Conservation (phyloP, 92 coral and sea anemone species). For the Epizoanthus scotinus region DNA sequence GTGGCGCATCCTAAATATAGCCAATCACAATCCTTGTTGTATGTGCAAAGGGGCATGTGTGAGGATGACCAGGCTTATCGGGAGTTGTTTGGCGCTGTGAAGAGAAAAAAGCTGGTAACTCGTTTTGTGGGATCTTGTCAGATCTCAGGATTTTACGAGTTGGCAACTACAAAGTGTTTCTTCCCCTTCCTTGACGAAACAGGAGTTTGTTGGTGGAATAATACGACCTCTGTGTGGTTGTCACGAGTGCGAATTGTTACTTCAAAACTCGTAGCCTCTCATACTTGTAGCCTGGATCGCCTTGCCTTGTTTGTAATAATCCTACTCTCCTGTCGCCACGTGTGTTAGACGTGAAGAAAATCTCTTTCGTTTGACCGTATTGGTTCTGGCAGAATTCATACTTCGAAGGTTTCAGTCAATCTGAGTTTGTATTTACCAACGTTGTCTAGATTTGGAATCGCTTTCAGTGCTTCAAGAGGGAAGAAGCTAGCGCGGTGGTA, state of each 20-base stretch:
- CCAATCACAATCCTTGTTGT: conserved; percentile 32
- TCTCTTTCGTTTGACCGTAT: conserved; percentile 3
- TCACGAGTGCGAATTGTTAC: conserved; percentile 40
- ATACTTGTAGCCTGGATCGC: conserved; percentile 31
- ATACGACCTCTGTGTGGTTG: conserved; percentile 40
- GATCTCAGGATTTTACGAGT: conserved; percentile 17
- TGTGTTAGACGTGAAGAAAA: conserved; percentile 45
- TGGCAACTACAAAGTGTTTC: conserved; percentile 15
- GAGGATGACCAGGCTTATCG: conserved; percentile 42
- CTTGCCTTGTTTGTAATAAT: conserved; percentile 40
- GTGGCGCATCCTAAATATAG: conserved; percentile 12
- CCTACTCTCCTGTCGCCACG: conserved; percentile 40
- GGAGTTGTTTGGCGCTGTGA: conserved; percentile 52
- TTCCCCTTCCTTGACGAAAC: conserved; percentile 7
- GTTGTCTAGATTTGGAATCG: conserved; percentile 12
- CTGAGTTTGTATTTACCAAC: background rate
- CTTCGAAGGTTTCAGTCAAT: conserved; percentile 28
- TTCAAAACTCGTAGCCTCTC: conserved; percentile 41
- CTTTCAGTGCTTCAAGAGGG: conserved; percentile 33
- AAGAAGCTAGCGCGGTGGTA: conserved; percentile 3
- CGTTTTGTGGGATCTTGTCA: conserved; percentile 36
- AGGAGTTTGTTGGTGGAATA: conserved; percentile 16
- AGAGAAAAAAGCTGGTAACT: conserved; percentile 40
- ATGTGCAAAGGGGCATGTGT: conserved; percentile 33
- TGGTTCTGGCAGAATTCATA: background rate